Conservation (phyloP, 1,140 invertebrate genomes). For the Dreissena polymorpha region DNA sequence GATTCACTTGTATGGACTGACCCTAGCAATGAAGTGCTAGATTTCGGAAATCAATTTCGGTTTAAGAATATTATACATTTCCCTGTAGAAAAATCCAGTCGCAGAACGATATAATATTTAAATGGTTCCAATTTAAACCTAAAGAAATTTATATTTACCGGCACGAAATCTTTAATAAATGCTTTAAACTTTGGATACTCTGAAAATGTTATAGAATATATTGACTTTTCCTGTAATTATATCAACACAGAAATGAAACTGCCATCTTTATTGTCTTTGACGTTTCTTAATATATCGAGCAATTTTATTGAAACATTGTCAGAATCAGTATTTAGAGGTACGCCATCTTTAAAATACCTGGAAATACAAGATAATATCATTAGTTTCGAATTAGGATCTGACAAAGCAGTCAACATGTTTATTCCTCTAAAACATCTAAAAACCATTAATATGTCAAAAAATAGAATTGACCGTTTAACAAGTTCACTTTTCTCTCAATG, state of each 20-base stretch:
- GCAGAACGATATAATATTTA: not conserved
- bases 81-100: not conserved
- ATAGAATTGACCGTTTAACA: constrained; percentile 16
- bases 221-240: constrained; percentile 41
- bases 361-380: constrained; percentile 44
- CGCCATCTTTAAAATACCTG: constrained; percentile 7
- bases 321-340: constrained; percentile 19
- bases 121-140: not conserved
- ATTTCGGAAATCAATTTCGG: constrained; percentile 19
- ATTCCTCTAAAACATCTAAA: constrained; percentile 1
- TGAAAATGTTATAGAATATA: constrained; percentile 24
- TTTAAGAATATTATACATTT: not conserved
- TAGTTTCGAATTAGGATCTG: not conserved
- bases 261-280: not conserved
- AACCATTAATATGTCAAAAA: constrained; percentile 17
- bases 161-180: constrained; percentile 7
- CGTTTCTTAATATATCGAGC: constrained; percentile 32
- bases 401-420: constrained; percentile 11
- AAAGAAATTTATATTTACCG: constrained; percentile 24
- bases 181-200: constrained; percentile 1
- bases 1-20: constrained; percentile 6
- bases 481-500: constrained; percentile 22
- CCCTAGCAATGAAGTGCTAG: constrained; percentile 11
- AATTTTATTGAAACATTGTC: constrained; percentile 36
- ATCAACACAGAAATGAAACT: not conserved